Evolutionary conservation across 2,888 invertebrate genomes (phyloP).

Genomic region (Pristionchus fissidentatus): DNA sequence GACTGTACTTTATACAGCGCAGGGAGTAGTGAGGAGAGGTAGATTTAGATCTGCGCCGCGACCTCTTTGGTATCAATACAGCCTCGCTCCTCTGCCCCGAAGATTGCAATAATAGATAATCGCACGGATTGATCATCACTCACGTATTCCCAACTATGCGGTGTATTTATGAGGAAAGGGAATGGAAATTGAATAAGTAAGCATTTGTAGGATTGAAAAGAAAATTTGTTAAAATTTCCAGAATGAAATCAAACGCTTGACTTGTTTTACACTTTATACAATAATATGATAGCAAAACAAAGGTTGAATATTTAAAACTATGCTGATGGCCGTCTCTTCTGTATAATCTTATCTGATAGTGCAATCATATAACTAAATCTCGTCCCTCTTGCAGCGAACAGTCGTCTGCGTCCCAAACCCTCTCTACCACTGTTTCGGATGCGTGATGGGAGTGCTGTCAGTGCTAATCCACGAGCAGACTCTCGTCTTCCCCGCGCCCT

Average conservation of each 20-base stretch:
- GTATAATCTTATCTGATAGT: no score
- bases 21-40: slow-evolving; percentile 2
- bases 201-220: no score
- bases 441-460: slow-evolving; percentile 81
- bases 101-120: slow-evolving; percentile 13
- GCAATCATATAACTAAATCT: background rate
- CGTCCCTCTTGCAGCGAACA: slow-evolving; percentile 49
- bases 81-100: no score
- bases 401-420: slow-evolving; percentile 74
- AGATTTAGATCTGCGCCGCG: slow-evolving; percentile 10
- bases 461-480: slow-evolving; percentile 79
- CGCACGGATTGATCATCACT: background rate
- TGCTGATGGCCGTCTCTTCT: no score
- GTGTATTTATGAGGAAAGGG: no score
- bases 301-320: no score
- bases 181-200: no score
- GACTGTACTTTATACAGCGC: background rate
- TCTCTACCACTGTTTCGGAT: slow-evolving; percentile 84
- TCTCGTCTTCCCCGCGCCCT: slow-evolving; percentile 77
- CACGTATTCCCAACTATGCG: background rate
- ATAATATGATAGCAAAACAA: no score
- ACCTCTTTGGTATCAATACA: background rate
- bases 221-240: no score
- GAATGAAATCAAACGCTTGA: no score
- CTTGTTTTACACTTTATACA: no score